Percentiles rank a stretch among this genome's conserved stretches.
Evolutionary conservation across 1,140 invertebrate species (phyloP).

Genomic region (Tetramorium alpestre): DNA sequence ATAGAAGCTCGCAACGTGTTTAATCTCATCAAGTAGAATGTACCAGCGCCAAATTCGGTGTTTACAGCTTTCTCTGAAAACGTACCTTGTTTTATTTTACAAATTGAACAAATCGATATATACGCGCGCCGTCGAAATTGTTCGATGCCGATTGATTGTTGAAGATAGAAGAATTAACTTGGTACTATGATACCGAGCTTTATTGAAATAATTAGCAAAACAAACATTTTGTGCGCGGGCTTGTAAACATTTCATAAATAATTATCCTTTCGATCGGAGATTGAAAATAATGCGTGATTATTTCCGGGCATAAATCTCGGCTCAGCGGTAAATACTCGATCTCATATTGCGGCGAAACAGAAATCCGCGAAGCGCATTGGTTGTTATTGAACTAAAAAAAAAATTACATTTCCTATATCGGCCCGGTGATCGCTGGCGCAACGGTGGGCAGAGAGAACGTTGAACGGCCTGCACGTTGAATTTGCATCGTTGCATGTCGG

Average conservation of each 20-base stretch:
- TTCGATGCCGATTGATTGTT: neutral
- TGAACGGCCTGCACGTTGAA: conserved; percentile 10
- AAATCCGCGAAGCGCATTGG: conserved; percentile 33
- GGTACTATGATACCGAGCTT: too few relatives aligned
- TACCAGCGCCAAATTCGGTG: neutral
- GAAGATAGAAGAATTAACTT: neutral
- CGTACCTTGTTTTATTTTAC: neutral
- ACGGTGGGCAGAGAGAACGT: neutral
- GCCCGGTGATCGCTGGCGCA: neutral
- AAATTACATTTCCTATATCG: conserved; percentile 34
- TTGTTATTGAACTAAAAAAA: conserved; percentile 27
- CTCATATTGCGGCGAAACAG: conserved; percentile 9
- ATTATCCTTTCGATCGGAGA: conserved; percentile 2
- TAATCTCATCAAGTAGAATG: conserved; percentile 34
- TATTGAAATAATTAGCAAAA: neutral
- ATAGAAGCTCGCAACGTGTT: conserved; percentile 28
- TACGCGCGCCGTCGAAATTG: neutral
- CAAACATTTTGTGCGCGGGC: neutral
- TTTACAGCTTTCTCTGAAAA: neutral
- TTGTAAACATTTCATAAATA: conserved; percentile 23
- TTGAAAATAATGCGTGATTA: conserved; percentile 40
- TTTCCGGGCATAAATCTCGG: conserved; percentile 19
- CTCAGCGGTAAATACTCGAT: neutral
- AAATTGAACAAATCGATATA: neutral
- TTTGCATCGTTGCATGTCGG: conserved; percentile 55